A percentile compares a stretch with the other conserved stretches of the same genome.
These are phyloP conservation scores for Seriola dumerili DNA, from an alignment of 2,113 vertebrate genomes.

Conservation along the genomic window DNA sequence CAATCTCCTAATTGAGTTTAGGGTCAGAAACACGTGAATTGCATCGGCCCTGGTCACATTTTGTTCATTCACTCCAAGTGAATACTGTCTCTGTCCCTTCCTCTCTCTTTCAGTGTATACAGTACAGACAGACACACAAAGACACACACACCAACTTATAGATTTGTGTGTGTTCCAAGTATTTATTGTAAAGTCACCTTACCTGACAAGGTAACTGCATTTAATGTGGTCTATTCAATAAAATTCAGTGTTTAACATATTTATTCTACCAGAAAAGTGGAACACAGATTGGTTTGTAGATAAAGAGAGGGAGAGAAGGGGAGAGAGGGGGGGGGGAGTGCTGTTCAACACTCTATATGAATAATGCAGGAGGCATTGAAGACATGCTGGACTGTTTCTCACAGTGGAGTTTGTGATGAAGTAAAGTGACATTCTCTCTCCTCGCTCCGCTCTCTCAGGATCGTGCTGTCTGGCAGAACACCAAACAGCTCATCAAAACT, in stretches of 20 bases:
- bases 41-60: constrained; percentile 60
- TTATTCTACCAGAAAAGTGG: background rate
- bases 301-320: constrained; percentile 10
- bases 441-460: constrained; percentile 53
- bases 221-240: constrained; percentile 16
- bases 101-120: background rate
- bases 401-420: constrained; percentile 60
- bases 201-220: constrained; percentile 17
- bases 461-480: constrained; percentile 51
- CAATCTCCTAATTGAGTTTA: constrained; percentile 54
- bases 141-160: background rate
- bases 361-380: constrained; percentile 64
- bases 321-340: constrained; percentile 1
- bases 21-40: constrained; percentile 55
- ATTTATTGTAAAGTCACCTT: background rate
- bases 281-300: constrained; percentile 43
- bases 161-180: background rate
- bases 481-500: constrained; percentile 68
- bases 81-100: constrained; percentile 50
- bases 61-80: constrained; percentile 50
- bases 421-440: constrained; percentile 62
- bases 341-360: constrained; percentile 53
- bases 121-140: background rate
- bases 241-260: constrained; percentile 25
- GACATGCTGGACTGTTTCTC: constrained; percentile 58